These are phyloP conservation scores for Cosmia trapezina DNA, from an alignment of 2,888 invertebrate genomes.

Conservation along the genomic window DNA sequence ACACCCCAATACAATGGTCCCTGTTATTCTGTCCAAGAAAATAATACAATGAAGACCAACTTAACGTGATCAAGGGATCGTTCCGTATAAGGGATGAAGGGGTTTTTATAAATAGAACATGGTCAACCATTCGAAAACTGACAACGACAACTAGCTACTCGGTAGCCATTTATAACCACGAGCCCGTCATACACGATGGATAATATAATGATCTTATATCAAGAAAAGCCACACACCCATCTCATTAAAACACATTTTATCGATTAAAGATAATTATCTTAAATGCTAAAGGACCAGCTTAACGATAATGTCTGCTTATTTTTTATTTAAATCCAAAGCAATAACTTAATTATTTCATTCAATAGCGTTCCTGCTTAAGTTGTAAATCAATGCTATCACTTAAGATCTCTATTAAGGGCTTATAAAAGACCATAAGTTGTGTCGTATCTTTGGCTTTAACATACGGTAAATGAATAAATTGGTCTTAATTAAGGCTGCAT, in stretches of 20 bases:
- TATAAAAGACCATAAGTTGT: conserved; percentile 73
- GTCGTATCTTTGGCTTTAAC: conserved; percentile 72
- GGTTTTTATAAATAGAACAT: neutral
- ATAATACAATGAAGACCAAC: neutral
- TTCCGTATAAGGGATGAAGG: neutral
- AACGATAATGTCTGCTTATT: conserved; percentile 15
- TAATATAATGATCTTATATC: neutral
- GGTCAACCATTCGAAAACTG: neutral
- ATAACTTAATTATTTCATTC: conserved; percentile 55
- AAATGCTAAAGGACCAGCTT: conserved; percentile 1
- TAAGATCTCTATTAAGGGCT: conserved; percentile 71
- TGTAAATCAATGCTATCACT: conserved; percentile 60
- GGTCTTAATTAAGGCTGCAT: conserved; percentile 67
- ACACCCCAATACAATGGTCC: neutral
- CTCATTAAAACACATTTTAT: conserved; percentile 23
- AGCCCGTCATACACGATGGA: too few relatives aligned
- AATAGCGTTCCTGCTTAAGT: conserved; percentile 34
- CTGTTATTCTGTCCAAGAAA: neutral
- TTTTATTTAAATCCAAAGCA: conserved; percentile 33
- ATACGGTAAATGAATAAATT: conserved; percentile 66
- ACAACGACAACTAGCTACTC: neutral
- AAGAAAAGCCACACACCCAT: neutral
- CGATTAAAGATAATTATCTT: conserved; percentile 23
- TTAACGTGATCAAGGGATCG: neutral
- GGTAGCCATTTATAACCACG: neutral